Evolutionary conservation across 2,888 invertebrate species (phyloP).

Genomic region (Polietes domitor): DNA sequence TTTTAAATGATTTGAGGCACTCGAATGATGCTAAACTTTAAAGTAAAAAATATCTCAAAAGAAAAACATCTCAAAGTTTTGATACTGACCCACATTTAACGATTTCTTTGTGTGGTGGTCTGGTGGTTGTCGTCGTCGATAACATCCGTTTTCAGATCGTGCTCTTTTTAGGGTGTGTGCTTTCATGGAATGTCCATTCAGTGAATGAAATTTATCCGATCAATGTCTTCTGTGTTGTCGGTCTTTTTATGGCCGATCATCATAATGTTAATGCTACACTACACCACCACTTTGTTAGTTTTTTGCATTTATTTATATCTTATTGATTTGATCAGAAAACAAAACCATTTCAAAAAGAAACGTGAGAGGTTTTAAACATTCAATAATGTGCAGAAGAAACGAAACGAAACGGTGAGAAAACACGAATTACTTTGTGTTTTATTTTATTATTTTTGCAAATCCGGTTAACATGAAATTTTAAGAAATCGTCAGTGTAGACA

Average conservation of each 20-base stretch:
- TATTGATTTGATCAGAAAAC: constrained; percentile 16
- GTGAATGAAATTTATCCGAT: too few species aligned
- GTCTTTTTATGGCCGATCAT: neutral
- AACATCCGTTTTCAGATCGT: neutral
- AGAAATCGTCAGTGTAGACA: neutral
- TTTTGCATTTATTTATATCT: neutral
- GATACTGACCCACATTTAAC: neutral
- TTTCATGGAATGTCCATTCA: too few species aligned
- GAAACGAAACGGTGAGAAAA: neutral
- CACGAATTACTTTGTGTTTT: neutral
- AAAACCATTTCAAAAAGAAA: constrained; percentile 33
- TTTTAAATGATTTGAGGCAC: too few species aligned
- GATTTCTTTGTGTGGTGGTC: neutral
- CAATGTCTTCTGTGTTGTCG: neutral
- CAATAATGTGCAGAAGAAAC: neutral
- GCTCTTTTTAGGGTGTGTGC: neutral
- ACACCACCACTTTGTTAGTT: neutral
- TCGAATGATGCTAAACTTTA: too few species aligned
- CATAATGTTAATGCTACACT: constrained; percentile 28
- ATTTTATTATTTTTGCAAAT: constrained; percentile 8
- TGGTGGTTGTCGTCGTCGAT: neutral
- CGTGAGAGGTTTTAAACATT: constrained; percentile 54
- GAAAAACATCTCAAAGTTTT: too few species aligned
- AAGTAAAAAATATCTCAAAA: too few species aligned
- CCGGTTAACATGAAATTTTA: constrained; percentile 7